A percentile compares a stretch with the other conserved stretches of the same genome.
Evolutionary conservation across 2,797 vertebrate genomes (phyloP).

Genomic region (Mormyrus proboscirostris): DNA sequence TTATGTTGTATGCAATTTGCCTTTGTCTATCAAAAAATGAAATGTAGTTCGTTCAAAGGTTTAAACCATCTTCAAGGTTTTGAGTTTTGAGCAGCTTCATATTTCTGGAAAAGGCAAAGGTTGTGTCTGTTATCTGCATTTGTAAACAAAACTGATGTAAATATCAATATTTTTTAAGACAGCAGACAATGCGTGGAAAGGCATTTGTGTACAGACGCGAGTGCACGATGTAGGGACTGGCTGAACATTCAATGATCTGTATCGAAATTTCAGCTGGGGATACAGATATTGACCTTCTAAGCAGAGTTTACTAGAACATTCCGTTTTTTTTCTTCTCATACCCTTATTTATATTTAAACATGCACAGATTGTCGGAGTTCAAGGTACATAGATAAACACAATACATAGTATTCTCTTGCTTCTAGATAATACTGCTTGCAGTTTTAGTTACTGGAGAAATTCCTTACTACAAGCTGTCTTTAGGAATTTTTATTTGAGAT

Average conservation of each 20-base stretch:
- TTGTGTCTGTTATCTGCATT: not conserved
- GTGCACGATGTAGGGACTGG: not conserved
- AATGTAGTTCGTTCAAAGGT: not conserved
- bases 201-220: not conserved
- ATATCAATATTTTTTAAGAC: not conserved
- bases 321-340: not conserved
- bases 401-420: not conserved
- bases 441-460: not conserved
- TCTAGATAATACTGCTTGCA: not conserved
- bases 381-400: not conserved
- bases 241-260: not conserved
- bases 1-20: not conserved
- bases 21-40: not conserved
- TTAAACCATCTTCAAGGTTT: not conserved
- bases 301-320: not conserved
- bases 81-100: not conserved
- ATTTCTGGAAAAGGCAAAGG: not conserved
- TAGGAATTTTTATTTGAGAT: not conserved
- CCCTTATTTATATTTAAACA: not conserved
- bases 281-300: not conserved
- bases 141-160: not conserved
- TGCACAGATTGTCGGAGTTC: not conserved
- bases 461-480: not conserved
- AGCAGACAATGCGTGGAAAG: not conserved
- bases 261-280: not conserved